Base-by-base conservation (phyloP, 1,140 invertebrate species). In the Lethocerus indicus region DNA sequence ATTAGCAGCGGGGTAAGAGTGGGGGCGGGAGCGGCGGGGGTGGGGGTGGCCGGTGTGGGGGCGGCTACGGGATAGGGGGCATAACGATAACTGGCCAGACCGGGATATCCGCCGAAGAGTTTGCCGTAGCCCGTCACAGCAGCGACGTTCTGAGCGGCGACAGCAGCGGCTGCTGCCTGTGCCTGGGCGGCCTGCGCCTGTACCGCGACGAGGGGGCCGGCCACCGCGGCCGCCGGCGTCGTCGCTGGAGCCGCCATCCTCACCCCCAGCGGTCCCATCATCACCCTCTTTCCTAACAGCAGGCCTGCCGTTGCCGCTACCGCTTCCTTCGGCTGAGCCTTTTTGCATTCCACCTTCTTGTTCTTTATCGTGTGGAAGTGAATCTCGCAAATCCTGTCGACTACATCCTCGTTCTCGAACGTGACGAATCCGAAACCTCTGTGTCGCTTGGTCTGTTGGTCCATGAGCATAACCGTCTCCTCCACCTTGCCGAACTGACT, bases 391-490 rank as follows among this genome's bases (percentile, higher is more conserved):
- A 91, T 86, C 46, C 84, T 75, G 63, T 90, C 87, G 2, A 90
- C 84, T 0, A 88, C 84, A 60, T 91, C 87, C 63, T 91, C 87
- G 56, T 81, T 85, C 62, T 90, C 87, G 68, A 91, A 91, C 3
- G 87, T 91, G 16, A 92, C 87, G 65, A 91, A 91, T 12, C 87
- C 87, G 63, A 91, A 90, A 45, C 87, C 87, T 41, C 87, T 73
- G 63, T 90, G 87, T 32, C 87, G 77, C 61, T 89, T 90, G 7
- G 87, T 92, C 65, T 90, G 86, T 66, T 91, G 87, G 64, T 91
- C 88, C 87, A 91, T 91, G 55, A 91, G 73, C 87, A 91, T 90
- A 12, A 91, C 87, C 16, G 86, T 87, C 62, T 91, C 88, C 62
- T 89, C 86, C 20, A 89, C 87, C 63, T 87, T 86, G 13, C 87